Base-by-base conservation (phyloP, 2,113 vertebrate genomes). In the Taxidea taxus region DNA sequence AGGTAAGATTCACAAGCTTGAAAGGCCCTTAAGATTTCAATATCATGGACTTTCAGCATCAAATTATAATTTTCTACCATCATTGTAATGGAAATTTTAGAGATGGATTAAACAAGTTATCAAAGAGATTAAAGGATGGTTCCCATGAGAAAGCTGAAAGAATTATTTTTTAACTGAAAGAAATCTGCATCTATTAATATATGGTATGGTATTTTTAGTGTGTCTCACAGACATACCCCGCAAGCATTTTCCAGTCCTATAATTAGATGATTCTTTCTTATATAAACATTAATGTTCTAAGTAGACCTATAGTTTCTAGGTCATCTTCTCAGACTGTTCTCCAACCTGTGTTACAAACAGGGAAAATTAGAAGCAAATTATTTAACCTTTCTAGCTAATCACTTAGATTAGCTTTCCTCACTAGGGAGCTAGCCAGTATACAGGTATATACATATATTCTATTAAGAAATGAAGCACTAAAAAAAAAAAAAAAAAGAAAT, bases 1-100 rank as follows among this genome's bases (percentile, higher is more conserved):
- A 99, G 99, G 99, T 99, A 92, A 97, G 98, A 90, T 66, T 80
- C 34, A 51, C 7, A 89, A 20, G 23, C 62, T 72, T 87, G 62
- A 92, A 74, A 90, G 23, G 15, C 70, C 51, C 31, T 90, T 39
- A 90, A 70, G 21, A 86, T 87, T 56, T 95, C 42, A 86, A 29
- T 34, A 82, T 93, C 49, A 42, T 49, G 42, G 37, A 85, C 72
- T 95, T 88, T 42, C 25, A 70, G 14, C 23, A 72, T 94, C 39
- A 54, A 95, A 85, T 91, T 92, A 83, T 88, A 80, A 66, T 54
- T 9, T 75, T 82, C 15, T 70, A 49, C 18, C 84, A 51, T 81
- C n/a, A 85, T 51, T 64, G 42, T 74, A 78, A 51, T 64, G 9
- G 44, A 87, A 92, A 84, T 96, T 29, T 84, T 83, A 92, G 47